Conservation (phyloP, 2,888 invertebrate species). For the Hyposoter dolosus region DNA sequence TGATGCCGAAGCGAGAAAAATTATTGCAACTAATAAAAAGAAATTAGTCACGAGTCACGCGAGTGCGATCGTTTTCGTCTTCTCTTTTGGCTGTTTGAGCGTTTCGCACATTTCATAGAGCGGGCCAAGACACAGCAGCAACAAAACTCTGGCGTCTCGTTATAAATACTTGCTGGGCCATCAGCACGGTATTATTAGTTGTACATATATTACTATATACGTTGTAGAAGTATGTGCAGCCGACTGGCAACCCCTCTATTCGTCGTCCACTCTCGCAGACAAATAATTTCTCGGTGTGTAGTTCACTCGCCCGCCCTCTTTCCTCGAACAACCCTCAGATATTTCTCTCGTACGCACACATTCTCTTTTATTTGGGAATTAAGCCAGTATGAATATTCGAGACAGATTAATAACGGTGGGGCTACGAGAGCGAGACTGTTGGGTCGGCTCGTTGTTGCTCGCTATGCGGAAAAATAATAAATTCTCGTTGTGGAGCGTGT, state of each 20-base stretch:
- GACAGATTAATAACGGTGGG: constrained; percentile 72
- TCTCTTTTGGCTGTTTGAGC: constrained; percentile 7
- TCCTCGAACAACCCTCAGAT: constrained; percentile 45
- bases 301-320: constrained; percentile 68
- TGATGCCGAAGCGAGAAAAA: constrained; percentile 47
- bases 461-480: constrained; percentile 68
- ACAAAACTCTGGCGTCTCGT: constrained; percentile 37
- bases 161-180: constrained; percentile 21
- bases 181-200: constrained; percentile 24
- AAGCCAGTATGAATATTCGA: constrained; percentile 73
- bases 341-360: constrained; percentile 24
- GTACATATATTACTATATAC: constrained; percentile 37
- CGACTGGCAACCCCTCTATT: constrained; percentile 37
- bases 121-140: constrained; percentile 34
- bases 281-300: constrained; percentile 70
- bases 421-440: constrained; percentile 35
- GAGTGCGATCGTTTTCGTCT: constrained; percentile 3
- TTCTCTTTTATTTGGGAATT: constrained; percentile 56
- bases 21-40: constrained; percentile 39
- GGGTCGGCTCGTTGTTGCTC: constrained; percentile 42
- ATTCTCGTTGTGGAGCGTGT: constrained; percentile 63
- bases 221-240: constrained; percentile 46
- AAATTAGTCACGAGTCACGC: constrained; percentile 37
- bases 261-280: constrained; percentile 61
- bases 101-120: constrained; percentile 37